Base-by-base conservation (phyloP, 2,888 invertebrate genomes). In the Metacarcinus magister region DNA sequence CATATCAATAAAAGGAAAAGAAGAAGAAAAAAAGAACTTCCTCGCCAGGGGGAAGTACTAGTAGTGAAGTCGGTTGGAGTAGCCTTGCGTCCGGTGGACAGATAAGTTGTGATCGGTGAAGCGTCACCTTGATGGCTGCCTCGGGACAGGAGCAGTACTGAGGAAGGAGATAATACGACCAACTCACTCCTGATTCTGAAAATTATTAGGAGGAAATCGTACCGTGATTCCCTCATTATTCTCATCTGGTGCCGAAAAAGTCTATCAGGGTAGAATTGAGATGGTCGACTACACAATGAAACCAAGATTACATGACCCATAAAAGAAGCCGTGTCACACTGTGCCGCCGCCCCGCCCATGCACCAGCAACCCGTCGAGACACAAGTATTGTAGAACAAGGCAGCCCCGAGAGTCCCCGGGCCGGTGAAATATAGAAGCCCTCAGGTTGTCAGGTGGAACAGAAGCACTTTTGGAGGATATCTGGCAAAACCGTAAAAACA, bases 391-490 rank as follows among this genome's bases (percentile, higher is more conserved):
- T 90, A 89, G 94, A 94, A 89, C 32, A 90, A 46, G 60, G 95
- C 39, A 43, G 44, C 48, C 92, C 92, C 92, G 54, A 75, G 46
- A 19, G 82, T 92, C 54, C 92, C 46, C 92, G 46, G 39, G 48
- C 95, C 60, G 95, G 95, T 92, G 95, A 95, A 95, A 95, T 95
- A 95, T 95, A 95, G 48, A 95, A 92, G 95, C 91, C 95, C 95
- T 95, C 92, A 92, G 92, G 95, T 95, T 95, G 95, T 95, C 95
- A 95, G 95, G 92, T 95, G 95, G 93, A 95, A 95, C 94, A 95
- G 95, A 95, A 95, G 95, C 95, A 95, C 95, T 94, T 95, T 93
- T 95, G 93, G 94, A 90, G 91, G 94, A 91, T 91, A 94, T 94
- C 93, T 94, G 93, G 91, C 93, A 82, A 95, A 94, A 95, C 93